These are phyloP conservation scores for Danionella cerebrum DNA, from an alignment of 2,113 vertebrate genomes.

Conservation along the genomic window DNA sequence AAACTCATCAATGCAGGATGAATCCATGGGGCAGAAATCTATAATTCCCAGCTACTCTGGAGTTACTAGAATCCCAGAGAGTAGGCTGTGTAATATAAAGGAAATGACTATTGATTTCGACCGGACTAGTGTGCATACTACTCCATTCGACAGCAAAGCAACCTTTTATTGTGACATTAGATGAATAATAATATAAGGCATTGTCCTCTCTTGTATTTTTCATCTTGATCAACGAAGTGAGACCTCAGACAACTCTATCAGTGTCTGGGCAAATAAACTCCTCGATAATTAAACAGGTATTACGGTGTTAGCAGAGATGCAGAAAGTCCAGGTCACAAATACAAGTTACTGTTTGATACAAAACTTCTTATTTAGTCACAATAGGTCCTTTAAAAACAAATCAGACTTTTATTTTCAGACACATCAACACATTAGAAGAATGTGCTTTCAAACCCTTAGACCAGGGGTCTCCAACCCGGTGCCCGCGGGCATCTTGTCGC, in stretches of 20 bases:
- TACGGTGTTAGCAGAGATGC: not conserved
- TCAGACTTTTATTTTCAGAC: no score
- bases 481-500: no score
- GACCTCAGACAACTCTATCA: slow-evolving; percentile 1
- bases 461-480: no score
- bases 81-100: slow-evolving; percentile 8
- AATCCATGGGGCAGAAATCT: slow-evolving; percentile 30
- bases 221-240: not conserved
- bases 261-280: not conserved
- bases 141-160: not conserved
- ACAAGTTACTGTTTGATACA: no score
- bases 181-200: slow-evolving; percentile 1
- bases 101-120: slow-evolving; percentile 34
- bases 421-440: no score
- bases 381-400: no score
- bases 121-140: not conserved
- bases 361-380: no score
- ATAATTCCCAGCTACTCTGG: slow-evolving; percentile 16
- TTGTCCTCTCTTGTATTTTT: not conserved
- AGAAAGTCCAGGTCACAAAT: not conserved
- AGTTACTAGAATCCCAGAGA: slow-evolving; percentile 17
- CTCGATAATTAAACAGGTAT: not conserved
- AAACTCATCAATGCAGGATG: slow-evolving; percentile 49
- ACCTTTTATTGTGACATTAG: not conserved
- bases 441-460: no score